phyloP scores from a whole-genome alignment of 2,888 invertebrate species.

The Mellilla xanthometata region DNA sequence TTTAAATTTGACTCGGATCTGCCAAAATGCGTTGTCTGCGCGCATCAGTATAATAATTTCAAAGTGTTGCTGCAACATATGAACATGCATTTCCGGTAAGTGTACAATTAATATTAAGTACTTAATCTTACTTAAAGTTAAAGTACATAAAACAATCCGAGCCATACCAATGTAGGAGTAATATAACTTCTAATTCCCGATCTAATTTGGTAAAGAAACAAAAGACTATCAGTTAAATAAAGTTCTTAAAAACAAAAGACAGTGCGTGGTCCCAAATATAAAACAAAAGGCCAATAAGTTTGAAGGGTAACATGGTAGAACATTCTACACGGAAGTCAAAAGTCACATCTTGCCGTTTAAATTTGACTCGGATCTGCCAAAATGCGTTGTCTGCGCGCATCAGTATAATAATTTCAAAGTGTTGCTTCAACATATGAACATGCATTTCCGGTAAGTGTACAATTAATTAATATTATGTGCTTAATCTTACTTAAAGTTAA shows the following conservation, averaged over 20 bases:
- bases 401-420: conserved; percentile 51
- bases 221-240: no score
- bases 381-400: conserved; percentile 41
- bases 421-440: conserved; percentile 56
- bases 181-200: no score
- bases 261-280: no score
- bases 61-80: conserved; percentile 55
- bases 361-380: conserved; percentile 35
- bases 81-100: conserved; percentile 47
- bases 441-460: conserved; percentile 39
- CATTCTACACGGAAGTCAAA: conserved; percentile 39
- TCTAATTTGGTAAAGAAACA: no score
- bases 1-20: conserved; percentile 44
- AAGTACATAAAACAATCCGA: no score
- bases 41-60: conserved; percentile 43
- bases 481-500: no score
- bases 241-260: no score
- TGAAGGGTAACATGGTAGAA: conserved; percentile 43
- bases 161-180: no score
- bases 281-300: no score
- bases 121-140: no score
- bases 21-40: conserved; percentile 41
- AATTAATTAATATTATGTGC: no score
- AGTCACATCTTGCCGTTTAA: conserved; percentile 51
- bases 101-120: no score